Percentiles rank a stretch among this genome's conserved stretches.
phyloP scores from a whole-genome alignment of 2,113 vertebrate species.

The Hippoglossus stenolepis region DNA sequence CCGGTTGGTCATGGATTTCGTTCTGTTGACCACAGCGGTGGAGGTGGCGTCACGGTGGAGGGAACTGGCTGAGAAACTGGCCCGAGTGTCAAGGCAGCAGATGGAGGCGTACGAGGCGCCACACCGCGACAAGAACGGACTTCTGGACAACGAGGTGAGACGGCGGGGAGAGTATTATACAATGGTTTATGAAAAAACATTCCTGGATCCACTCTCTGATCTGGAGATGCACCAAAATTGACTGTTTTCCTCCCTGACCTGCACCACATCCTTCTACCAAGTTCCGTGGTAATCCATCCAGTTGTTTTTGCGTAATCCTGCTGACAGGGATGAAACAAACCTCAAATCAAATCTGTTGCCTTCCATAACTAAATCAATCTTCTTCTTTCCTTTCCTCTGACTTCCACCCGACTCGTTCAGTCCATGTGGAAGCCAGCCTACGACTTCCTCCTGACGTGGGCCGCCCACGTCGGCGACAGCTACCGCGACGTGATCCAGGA shows the following conservation, averaged over 20 bases:
- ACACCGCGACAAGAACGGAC: slow-evolving; percentile 89
- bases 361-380: not conserved
- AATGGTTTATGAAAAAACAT: too few species aligned
- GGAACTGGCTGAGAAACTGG: slow-evolving; percentile 94
- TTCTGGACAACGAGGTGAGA: slow-evolving; percentile 90
- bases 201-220: too few species aligned
- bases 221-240: too few species aligned
- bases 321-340: too few species aligned
- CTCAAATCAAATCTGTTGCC: too few species aligned
- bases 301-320: too few species aligned
- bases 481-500: slow-evolving; percentile 97
- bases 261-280: too few species aligned
- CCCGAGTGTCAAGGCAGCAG: slow-evolving; percentile 93
- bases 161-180: not conserved
- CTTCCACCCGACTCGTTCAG: slow-evolving; percentile 66
- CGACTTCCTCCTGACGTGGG: slow-evolving; percentile 97
- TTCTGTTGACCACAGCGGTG: slow-evolving; percentile 95
- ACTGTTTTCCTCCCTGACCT: too few species aligned
- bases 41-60: slow-evolving; percentile 97
- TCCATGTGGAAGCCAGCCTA: slow-evolving; percentile 99
- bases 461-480: slow-evolving; percentile 94
- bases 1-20: slow-evolving; percentile 92
- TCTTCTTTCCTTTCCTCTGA: not conserved
- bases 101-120: slow-evolving; percentile 98
- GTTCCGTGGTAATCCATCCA: too few species aligned